Evolutionary conservation across 2,888 invertebrate species (phyloP).

Genomic region (Himalopsyche tibetana): DNA sequence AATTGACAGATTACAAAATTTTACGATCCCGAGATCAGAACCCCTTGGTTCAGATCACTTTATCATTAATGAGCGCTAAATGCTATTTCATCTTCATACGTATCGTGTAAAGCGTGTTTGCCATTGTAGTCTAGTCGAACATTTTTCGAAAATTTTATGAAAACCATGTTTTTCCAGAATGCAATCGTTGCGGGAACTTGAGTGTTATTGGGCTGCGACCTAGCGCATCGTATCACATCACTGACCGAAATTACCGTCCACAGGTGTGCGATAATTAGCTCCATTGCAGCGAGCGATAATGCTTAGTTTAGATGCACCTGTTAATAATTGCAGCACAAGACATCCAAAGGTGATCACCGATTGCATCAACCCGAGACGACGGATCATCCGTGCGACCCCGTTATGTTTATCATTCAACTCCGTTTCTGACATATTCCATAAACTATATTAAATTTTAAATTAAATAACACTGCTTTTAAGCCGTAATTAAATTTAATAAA

Average conservation of each 20-base stretch:
- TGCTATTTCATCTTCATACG: too few relatives aligned
- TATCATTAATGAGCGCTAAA: too few relatives aligned
- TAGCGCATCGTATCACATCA: constrained; percentile 15
- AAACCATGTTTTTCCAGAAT: too few relatives aligned
- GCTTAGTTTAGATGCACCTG: constrained; percentile 26
- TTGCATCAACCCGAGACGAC: not conserved
- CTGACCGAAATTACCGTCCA: constrained; percentile 20
- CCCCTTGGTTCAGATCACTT: too few relatives aligned
- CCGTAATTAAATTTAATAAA: too few relatives aligned
- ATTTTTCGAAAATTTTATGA: too few relatives aligned
- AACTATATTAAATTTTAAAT: too few relatives aligned
- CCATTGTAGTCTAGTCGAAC: too few relatives aligned
- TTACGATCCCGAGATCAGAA: too few relatives aligned
- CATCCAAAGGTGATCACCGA: constrained; percentile 3
- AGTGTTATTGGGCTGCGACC: not conserved
- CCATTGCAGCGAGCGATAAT: constrained; percentile 18
- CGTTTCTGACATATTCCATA: not conserved
- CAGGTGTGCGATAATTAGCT: constrained; percentile 31
- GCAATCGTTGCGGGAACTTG: not conserved
- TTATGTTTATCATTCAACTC: not conserved
- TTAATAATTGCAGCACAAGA: constrained; percentile 26
- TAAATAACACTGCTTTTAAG: too few relatives aligned
- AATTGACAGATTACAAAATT: too few relatives aligned
- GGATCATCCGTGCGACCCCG: constrained; percentile 2
- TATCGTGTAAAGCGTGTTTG: too few relatives aligned